phyloP scores from a whole-genome alignment of 2,113 vertebrate genomes.

The Aix galericulata region DNA sequence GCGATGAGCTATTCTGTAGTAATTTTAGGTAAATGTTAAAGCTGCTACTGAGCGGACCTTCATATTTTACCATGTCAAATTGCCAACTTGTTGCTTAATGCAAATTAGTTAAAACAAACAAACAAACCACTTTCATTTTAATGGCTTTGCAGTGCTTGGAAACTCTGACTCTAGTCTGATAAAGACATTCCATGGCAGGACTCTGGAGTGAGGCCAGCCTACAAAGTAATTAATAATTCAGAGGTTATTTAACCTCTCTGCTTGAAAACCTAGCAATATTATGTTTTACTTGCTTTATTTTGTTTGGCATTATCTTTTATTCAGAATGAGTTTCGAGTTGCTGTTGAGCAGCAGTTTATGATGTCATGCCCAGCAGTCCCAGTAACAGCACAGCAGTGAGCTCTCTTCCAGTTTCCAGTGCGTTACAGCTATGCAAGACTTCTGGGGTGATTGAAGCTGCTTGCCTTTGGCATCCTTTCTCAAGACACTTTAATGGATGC shows the following conservation, averaged over 20 bases:
- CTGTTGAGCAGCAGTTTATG: not conserved
- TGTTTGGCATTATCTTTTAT: slow-evolving; percentile 27
- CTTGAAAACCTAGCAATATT: not conserved
- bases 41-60: not conserved
- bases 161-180: not conserved
- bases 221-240: not conserved
- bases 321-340: not conserved
- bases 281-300: not conserved
- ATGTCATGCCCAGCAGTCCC: not conserved
- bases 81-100: not conserved
- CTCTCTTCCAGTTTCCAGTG: not conserved
- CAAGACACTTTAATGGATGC: not conserved
- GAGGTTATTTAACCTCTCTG: not conserved
- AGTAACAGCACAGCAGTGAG: not conserved
- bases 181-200: not conserved
- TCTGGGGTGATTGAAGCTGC: not conserved
- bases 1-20: not conserved
- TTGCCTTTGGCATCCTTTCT: not conserved
- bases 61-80: not conserved
- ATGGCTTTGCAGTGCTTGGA: not conserved
- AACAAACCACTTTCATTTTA: not conserved
- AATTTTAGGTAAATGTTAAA: not conserved
- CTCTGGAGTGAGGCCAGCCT: not conserved
- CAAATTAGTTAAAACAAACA: not conserved
- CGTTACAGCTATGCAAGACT: not conserved